Evolutionary conservation across 2,797 vertebrate species (phyloP).

Genomic region (Amblyopsis hoosieri): DNA sequence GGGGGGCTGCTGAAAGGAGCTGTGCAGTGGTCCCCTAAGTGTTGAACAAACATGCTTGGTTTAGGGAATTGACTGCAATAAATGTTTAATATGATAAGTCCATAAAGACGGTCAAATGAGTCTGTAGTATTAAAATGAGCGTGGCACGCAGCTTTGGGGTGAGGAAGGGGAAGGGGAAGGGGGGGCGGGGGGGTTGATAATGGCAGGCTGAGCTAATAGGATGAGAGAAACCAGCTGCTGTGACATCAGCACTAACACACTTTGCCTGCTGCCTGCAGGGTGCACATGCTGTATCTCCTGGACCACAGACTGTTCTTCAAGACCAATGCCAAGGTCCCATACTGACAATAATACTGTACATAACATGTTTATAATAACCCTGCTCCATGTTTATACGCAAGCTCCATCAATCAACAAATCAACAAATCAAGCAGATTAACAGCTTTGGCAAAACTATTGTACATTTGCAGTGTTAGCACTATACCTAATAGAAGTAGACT

Average conservation of each 20-base stretch:
- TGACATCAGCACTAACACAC: conserved; percentile 74
- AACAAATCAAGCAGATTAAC: no score
- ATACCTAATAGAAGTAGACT: no score
- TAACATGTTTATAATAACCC: no score
- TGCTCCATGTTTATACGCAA: no score
- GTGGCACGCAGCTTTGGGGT: conserved; percentile 51
- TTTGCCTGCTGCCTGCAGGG: conserved; percentile 71
- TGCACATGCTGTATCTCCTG: conserved; percentile 48
- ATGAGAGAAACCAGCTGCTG: conserved; percentile 74
- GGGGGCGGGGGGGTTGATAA: conserved; percentile 47
- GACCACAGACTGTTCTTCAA: conserved; percentile 56
- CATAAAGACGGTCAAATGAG: conserved; percentile 78
- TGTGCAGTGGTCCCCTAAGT: conserved; percentile 73
- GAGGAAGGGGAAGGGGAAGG: conserved; percentile 14
- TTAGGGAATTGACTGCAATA: conserved; percentile 78
- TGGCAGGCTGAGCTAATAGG: conserved; percentile 70
- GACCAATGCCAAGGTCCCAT: conserved; percentile 7
- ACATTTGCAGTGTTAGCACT: no score
- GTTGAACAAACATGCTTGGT: conserved; percentile 81
- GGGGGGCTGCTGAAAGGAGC: conserved; percentile 50
- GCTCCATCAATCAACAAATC: no score
- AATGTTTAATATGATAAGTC: conserved; percentile 81
- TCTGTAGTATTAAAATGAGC: conserved; percentile 76
- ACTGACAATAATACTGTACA: background rate
- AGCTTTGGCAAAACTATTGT: no score